Conservation (phyloP, 1,140 invertebrate genomes). For the Neotoxoptera formosana region DNA sequence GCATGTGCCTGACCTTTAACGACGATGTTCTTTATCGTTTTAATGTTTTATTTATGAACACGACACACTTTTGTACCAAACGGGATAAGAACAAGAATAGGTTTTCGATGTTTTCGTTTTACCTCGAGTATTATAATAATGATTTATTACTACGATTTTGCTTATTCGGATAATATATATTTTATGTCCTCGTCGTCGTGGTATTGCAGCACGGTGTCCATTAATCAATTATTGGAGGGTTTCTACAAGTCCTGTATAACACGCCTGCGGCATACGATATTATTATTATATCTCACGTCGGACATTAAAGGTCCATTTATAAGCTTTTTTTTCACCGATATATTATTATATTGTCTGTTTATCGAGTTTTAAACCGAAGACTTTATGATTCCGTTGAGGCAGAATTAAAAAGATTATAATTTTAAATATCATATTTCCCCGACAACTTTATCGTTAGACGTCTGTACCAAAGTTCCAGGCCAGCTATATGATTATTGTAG, state of each 20-base stretch:
- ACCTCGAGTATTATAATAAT: not conserved
- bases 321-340: not conserved
- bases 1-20: not conserved
- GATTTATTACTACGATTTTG: not conserved
- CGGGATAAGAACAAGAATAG: constrained; percentile 7
- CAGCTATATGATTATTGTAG: too few relatives aligned
- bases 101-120: not conserved
- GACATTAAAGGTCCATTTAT: not conserved
- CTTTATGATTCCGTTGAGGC: too few relatives aligned
- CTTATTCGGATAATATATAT: not conserved
- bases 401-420: not conserved
- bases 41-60: not conserved
- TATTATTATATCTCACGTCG: not conserved
- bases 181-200: not conserved
- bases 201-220: not conserved
- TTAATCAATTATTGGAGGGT: not conserved
- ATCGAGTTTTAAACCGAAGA: not conserved
- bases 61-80: not conserved
- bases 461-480: not conserved
- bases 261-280: not conserved
- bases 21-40: not conserved
- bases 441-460: not conserved
- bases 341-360: not conserved
- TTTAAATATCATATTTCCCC: not conserved
- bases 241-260: not conserved